These are phyloP conservation scores for Lytechinus pictus DNA, from an alignment of 35 echinoderm and acorn worm genomes.

Conservation along the genomic window DNA sequence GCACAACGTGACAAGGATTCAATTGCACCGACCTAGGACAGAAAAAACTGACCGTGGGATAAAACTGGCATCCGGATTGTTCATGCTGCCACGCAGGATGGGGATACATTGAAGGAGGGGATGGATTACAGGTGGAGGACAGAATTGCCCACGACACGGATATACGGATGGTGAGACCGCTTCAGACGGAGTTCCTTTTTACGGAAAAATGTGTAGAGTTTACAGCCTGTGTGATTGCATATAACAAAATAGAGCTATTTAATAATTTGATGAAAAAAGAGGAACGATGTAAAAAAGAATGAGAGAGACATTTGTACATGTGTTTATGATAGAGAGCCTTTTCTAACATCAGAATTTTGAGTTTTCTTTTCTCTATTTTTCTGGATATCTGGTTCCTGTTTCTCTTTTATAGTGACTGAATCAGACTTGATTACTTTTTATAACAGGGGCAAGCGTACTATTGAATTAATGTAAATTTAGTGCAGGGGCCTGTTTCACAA, in stretches of 20 bases:
- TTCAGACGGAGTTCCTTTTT: background rate
- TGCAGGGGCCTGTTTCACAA: too few species aligned
- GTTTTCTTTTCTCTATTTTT: background rate
- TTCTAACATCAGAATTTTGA: background rate
- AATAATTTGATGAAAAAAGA: background rate
- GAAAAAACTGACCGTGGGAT: background rate
- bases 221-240: background rate
- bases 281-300: background rate
- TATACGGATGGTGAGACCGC: background rate
- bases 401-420: background rate
- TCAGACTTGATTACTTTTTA: background rate
- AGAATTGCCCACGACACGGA: background rate
- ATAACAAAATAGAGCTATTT: conserved; percentile 11
- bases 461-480: background rate
- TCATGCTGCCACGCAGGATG: background rate
- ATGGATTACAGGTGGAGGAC: background rate
- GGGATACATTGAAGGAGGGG: background rate
- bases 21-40: background rate
- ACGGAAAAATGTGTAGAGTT: background rate
- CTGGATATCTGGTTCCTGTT: background rate
- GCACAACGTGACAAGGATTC: background rate
- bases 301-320: background rate
- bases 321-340: background rate
- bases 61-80: background rate
- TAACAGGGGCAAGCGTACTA: background rate